Evolutionary conservation across 2,113 vertebrate genomes (phyloP).

Genomic region (Corythoichthys intestinalis): DNA sequence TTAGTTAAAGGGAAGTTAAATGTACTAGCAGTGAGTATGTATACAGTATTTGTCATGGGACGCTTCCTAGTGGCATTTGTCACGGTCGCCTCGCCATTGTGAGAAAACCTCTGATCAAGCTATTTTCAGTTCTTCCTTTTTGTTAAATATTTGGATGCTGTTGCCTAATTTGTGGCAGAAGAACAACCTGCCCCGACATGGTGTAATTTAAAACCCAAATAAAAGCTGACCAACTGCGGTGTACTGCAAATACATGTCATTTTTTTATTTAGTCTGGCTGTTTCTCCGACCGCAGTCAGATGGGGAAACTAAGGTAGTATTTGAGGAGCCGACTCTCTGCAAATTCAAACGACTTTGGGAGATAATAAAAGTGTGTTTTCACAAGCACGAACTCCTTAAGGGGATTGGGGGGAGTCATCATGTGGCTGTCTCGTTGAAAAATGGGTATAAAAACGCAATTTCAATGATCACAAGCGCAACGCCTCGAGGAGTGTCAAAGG

Average conservation of each 20-base stretch:
- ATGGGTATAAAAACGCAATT: conserved; percentile 11
- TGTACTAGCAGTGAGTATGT: background rate
- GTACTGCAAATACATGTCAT: conserved; percentile 9
- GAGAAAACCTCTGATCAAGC: conserved; percentile 19
- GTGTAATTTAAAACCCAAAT: conserved; percentile 31
- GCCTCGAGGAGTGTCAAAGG: conserved; percentile 7
- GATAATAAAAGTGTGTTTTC: conserved; percentile 25
- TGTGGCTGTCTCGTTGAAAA: conserved; percentile 8
- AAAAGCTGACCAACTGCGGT: conserved; percentile 15
- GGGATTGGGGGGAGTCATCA: background rate
- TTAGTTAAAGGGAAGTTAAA: conserved; percentile 18
- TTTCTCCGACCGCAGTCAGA: conserved; percentile 9
- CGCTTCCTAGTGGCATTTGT: background rate
- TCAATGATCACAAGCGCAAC: conserved; percentile 6
- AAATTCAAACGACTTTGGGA: conserved; percentile 30
- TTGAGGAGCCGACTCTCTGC: background rate
- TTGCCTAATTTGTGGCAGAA: conserved; percentile 38
- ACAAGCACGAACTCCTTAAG: background rate
- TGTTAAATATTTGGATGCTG: conserved; percentile 36
- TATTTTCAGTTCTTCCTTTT: conserved; percentile 23
- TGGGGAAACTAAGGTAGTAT: conserved; percentile 5
- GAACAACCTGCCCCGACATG: conserved; percentile 30
- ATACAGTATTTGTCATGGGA: conserved; percentile 13
- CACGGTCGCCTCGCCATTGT: background rate
- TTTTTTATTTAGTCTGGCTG: conserved; percentile 22